Evolutionary conservation across 2,113 vertebrate genomes (phyloP).

Genomic region (Leucopsar rothschildi): DNA sequence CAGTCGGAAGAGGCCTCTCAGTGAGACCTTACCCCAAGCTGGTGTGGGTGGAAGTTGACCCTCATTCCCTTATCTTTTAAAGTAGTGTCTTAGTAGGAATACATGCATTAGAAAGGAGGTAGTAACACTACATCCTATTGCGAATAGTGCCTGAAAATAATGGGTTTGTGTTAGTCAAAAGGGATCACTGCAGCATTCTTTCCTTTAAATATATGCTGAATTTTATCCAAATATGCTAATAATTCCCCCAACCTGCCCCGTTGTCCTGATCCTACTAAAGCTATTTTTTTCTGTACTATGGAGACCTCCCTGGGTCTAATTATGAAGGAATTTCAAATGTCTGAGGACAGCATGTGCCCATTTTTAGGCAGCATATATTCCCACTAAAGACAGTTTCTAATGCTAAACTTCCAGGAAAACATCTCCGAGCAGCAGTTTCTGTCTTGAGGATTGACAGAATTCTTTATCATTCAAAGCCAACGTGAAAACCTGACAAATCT

Average conservation of each 20-base stretch:
- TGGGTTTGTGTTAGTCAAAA: not conserved
- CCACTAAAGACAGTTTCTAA: not conserved
- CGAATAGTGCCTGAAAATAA: not conserved
- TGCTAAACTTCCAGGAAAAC: not conserved
- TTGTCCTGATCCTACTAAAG: not conserved
- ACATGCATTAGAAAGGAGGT: not conserved
- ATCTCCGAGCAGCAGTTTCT: not conserved
- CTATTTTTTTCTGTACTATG: not conserved
- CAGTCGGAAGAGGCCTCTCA: not conserved
- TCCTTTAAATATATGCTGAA: not conserved
- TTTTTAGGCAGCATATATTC: not conserved
- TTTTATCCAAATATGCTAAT: not conserved
- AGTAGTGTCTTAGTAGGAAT: not conserved
- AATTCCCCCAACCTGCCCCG: not conserved
- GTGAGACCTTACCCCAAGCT: not conserved
- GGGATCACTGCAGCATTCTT: not conserved
- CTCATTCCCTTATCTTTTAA: not conserved
- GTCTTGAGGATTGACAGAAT: not conserved
- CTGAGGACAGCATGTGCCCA: rapidly evolving
- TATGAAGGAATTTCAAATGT: not conserved
- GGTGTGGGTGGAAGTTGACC: not conserved
- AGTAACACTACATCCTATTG: not conserved
- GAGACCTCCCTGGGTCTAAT: not conserved
- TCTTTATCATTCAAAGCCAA: not conserved
- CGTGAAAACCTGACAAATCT: not conserved